phyloP scores from a whole-genome alignment of 2,888 invertebrate species.

The Rhagophthalmus giganteus region DNA sequence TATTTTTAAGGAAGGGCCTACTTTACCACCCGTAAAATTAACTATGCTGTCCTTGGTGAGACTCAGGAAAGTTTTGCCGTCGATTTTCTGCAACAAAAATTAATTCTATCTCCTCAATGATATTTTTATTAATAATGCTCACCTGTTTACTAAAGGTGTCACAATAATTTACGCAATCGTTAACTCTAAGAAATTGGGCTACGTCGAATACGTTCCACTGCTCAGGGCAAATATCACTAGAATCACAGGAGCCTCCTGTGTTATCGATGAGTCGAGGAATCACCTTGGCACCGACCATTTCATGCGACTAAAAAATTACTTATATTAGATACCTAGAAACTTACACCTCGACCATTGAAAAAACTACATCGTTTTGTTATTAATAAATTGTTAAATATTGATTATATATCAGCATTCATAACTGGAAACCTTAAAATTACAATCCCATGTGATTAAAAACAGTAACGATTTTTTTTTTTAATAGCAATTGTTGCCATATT shows the following conservation, averaged over 20 bases:
- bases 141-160: conserved; percentile 64
- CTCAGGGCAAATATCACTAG: conserved; percentile 63
- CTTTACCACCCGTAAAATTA: conserved; percentile 87
- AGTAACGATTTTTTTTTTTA: too few relatives aligned
- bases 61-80: conserved; percentile 77
- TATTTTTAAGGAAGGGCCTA: conserved; percentile 92
- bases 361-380: too few relatives aligned
- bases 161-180: conserved; percentile 78
- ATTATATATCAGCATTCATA: too few relatives aligned
- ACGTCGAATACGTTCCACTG: conserved; percentile 87
- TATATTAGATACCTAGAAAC: too few relatives aligned
- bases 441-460: background rate
- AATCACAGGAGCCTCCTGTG: conserved; percentile 59
- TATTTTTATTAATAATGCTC: conserved; percentile 6
- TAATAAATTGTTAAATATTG: too few relatives aligned
- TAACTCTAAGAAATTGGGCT: conserved; percentile 84
- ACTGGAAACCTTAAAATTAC: background rate
- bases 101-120: background rate
- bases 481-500: too few relatives aligned
- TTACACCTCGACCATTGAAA: too few relatives aligned
- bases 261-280: conserved; percentile 67
- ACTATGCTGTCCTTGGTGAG: conserved; percentile 90
- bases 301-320: conserved; percentile 43
- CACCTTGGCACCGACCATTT: conserved; percentile 58
- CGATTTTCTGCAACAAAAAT: conserved; percentile 66